Conservation (phyloP, 2,113 vertebrate species). For the Ailurus styani region DNA sequence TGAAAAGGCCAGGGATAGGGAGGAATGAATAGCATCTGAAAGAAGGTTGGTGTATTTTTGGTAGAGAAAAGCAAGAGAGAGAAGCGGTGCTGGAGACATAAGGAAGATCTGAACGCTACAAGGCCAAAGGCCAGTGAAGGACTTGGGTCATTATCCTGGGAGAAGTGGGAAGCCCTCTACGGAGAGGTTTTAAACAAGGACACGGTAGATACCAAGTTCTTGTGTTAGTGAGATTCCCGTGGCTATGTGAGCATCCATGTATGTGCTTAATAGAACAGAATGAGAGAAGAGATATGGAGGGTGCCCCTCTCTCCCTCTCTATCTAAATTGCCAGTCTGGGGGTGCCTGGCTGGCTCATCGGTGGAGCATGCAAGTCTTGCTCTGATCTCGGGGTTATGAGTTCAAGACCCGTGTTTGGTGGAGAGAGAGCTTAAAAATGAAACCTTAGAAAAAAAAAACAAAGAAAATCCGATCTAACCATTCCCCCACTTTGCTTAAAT, state of each 20-base stretch:
- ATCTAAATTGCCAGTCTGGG: background rate
- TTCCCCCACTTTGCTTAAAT: background rate
- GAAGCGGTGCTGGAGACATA: background rate
- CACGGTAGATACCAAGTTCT: background rate
- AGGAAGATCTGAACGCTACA: background rate
- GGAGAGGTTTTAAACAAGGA: background rate
- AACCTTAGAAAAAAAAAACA: background rate
- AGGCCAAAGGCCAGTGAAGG: background rate
- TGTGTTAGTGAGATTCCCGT: background rate
- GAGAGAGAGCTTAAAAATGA: background rate
- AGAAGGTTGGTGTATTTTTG: background rate
- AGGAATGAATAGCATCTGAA: background rate
- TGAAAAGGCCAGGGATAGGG: background rate
- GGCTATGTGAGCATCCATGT: background rate
- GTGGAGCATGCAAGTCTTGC: background rate
- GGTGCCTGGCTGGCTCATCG: background rate
- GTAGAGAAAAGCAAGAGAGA: background rate
- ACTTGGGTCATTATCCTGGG: background rate
- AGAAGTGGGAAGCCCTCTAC: background rate
- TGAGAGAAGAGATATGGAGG: background rate
- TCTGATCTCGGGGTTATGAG: background rate
- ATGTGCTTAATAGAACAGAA: background rate
- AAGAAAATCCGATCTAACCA: background rate
- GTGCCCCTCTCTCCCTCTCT: background rate
- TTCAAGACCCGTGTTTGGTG: background rate